Evolutionary conservation across 23 tunicate species (phyloP).

Genomic region (Trididemnum miniatum): DNA sequence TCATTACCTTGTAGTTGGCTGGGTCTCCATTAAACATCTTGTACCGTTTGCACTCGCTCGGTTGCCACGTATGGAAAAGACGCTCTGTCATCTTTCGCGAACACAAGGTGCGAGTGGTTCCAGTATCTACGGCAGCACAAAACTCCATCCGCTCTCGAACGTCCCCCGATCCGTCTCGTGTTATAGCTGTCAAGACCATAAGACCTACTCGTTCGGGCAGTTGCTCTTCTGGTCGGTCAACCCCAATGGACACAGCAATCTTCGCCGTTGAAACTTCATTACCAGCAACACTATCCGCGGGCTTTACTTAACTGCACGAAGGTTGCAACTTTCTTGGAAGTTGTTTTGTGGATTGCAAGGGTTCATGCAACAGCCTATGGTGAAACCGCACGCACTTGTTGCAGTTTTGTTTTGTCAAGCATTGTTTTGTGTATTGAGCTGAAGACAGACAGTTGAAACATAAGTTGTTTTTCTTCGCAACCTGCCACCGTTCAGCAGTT

Average conservation of each 20-base stretch:
- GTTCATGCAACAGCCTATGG: not conserved
- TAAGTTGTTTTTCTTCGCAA: not conserved
- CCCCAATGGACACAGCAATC: not conserved
- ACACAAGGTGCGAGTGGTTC: not conserved
- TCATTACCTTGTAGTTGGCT: not conserved
- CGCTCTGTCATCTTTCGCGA: not conserved
- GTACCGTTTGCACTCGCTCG: not conserved
- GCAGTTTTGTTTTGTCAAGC: not conserved
- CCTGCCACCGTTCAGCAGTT: not conserved
- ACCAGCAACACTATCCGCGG: too few species aligned
- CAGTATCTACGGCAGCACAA: not conserved
- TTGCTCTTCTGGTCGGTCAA: not conserved
- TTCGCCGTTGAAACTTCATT: not conserved
- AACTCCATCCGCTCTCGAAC: too few species aligned
- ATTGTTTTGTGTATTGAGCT: not conserved
- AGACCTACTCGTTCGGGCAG: too few species aligned
- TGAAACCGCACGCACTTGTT: not conserved
- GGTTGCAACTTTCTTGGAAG: too few species aligned
- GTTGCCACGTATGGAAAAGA: not conserved
- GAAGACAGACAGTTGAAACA: not conserved
- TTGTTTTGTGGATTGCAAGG: too few species aligned
- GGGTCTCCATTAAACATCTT: not conserved
- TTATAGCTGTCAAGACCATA: too few species aligned
- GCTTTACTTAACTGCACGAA: too few species aligned
- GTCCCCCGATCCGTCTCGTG: too few species aligned